Evolutionary conservation across 1,140 invertebrate genomes (phyloP).

Genomic region (Maniola jurtina): DNA sequence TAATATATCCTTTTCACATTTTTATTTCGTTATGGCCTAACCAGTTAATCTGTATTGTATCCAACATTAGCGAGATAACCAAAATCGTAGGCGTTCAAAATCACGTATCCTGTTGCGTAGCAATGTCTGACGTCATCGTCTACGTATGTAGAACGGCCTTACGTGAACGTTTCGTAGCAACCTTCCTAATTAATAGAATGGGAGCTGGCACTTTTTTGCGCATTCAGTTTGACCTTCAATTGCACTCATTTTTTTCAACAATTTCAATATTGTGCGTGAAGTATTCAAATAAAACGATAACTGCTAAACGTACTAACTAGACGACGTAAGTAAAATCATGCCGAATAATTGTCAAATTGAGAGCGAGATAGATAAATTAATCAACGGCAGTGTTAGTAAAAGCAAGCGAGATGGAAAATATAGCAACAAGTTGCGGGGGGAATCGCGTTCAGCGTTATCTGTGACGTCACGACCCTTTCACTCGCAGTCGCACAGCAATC

Average conservation of each 20-base stretch:
- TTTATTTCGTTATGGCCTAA: no score
- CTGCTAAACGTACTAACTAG: conserved; percentile 24
- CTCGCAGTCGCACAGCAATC: conserved; percentile 49
- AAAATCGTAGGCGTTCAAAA: conserved; percentile 5
- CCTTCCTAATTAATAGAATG: neutral
- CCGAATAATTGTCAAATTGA: conserved; percentile 35
- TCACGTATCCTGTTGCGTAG: conserved; percentile 26
- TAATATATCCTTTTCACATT: no score
- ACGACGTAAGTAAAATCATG: conserved; percentile 39
- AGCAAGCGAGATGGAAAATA: conserved; percentile 46
- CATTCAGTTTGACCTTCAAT: conserved; percentile 12
- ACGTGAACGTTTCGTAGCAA: neutral
- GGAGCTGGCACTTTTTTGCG: neutral
- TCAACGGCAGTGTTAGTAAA: conserved; percentile 1
- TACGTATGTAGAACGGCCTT: conserved; percentile 5
- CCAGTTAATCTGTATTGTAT: no score
- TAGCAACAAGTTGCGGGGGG: conserved; percentile 67
- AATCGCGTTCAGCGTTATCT: conserved; percentile 59
- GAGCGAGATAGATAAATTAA: conserved; percentile 36
- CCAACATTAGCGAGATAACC: neutral
- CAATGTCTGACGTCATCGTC: conserved; percentile 21
- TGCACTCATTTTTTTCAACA: conserved; percentile 11
- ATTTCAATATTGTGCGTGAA: conserved; percentile 14
- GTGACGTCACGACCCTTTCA: conserved; percentile 76
- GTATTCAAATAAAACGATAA: conserved; percentile 19